These are phyloP conservation scores for Sturnus vulgaris DNA, from an alignment of 2,113 vertebrate genomes.

Conservation along the genomic window DNA sequence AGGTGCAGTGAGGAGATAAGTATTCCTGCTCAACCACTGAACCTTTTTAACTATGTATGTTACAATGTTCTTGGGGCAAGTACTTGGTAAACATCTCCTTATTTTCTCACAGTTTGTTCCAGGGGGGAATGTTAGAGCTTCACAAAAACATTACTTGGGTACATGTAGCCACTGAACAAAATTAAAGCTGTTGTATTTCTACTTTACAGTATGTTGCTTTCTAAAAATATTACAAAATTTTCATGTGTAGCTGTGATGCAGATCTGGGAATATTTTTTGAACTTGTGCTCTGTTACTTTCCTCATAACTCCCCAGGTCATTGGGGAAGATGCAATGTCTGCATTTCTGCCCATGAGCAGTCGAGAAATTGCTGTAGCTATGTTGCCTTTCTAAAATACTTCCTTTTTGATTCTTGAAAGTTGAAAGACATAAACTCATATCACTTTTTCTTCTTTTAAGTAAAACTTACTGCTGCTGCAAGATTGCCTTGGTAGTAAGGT, in stretches of 20 bases:
- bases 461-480: neutral
- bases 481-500: neutral
- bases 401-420: neutral
- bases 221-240: neutral
- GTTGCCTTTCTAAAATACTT: neutral
- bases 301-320: neutral
- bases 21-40: constrained; percentile 16
- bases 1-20: neutral
- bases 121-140: neutral
- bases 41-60: neutral
- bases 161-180: neutral
- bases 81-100: neutral
- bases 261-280: neutral
- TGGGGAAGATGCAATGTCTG: neutral
- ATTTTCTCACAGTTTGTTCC: neutral
- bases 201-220: neutral
- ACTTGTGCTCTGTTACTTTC: neutral
- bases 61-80: neutral
- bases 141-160: neutral
- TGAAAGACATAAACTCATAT: neutral
- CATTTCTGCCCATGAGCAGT: neutral
- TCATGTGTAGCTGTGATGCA: neutral
- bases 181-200: neutral
- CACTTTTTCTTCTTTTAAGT: neutral
- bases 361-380: neutral